Evolutionary conservation across 2,888 invertebrate species (phyloP).

Genomic region (Phyllotreta striolata): DNA sequence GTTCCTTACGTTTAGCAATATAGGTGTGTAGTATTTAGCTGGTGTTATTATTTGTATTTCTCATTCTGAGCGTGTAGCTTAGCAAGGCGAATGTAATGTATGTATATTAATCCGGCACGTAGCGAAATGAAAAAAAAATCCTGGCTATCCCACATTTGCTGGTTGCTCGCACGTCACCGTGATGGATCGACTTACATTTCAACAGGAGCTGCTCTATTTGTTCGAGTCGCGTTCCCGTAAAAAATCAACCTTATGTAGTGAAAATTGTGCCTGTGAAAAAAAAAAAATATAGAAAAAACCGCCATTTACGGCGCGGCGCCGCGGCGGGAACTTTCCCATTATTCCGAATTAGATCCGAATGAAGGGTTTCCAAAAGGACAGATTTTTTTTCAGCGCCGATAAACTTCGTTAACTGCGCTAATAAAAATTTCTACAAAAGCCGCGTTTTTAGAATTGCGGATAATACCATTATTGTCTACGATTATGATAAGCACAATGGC

Average conservation of each 20-base stretch:
- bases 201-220: conserved; percentile 30
- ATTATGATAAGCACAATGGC: no score
- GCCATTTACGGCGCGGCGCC: conserved; percentile 20
- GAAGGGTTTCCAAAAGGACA: conserved; percentile 1
- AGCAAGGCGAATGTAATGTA: no score
- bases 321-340: conserved; percentile 10
- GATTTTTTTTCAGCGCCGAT: conserved; percentile 5
- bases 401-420: neutral
- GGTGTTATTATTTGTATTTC: no score
- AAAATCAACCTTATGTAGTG: conserved; percentile 33
- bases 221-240: conserved; percentile 33
- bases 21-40: no score
- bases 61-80: no score
- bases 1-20: no score
- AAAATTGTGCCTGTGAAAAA: conserved; percentile 21
- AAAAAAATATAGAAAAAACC: conserved; percentile 13
- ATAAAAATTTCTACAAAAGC: no score
- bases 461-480: no score
- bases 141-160: conserved; percentile 3
- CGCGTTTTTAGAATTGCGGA: no score
- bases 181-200: conserved; percentile 24
- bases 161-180: conserved; percentile 17
- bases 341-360: conserved; percentile 23
- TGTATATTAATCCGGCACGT: neutral
- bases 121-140: conserved; percentile 10